Evolutionary conservation across 2,888 invertebrate genomes (phyloP), one percentile per base, ranked within the genome.

Genomic region (Acanthosoma haemorrhoidale): DNA sequence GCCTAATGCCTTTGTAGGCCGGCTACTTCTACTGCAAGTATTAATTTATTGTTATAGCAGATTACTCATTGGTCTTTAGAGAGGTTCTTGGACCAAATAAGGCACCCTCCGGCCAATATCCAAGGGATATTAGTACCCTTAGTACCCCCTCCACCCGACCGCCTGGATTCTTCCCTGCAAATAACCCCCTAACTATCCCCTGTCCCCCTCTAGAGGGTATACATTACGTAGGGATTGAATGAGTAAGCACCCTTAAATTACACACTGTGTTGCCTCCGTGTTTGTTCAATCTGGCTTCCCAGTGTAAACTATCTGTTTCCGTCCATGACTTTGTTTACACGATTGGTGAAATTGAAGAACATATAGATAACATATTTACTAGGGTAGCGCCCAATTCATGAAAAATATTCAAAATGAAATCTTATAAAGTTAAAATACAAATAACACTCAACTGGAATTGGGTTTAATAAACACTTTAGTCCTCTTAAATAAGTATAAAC

Each of bases 1-100:
- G 6, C n/a, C n/a, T 2, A 11, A 25, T 13, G 25, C n/a, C 51
- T 3, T 51, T 51, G 51, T 21, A 6, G 6, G 51, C 11, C 29
- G 2, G n/a, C n/a, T 51, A 21, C 25, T 51, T n/a, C n/a, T 51
- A 21, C 25, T 51, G 51, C 29, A 51, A 51, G 51, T 25, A 51
- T 51, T 51, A 51, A 51, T 51, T 51, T 51, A 51, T 51, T 51
- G 51, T 51, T 51, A 25, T 51, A 2, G 51, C 25, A 51, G 51
- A 51, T 51, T 25, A 25, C 51, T 51, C 51, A 51, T 51, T 51
- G 51, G 51, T 51, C 51, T 51, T 51, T 51, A n/a, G 51, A 51
- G 51, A 51, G 51, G 25, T 51, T 51, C 51, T 4, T n/a, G 51
- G 51, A 51, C 25, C 25, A 51, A n/a, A n/a, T n/a, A n/a, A n/a